Percentiles rank a stretch among this genome's conserved stretches.
These are phyloP conservation scores for Arremon aurantiirostris DNA, from an alignment of 2,797 vertebrate species.

Conservation along the genomic window DNA sequence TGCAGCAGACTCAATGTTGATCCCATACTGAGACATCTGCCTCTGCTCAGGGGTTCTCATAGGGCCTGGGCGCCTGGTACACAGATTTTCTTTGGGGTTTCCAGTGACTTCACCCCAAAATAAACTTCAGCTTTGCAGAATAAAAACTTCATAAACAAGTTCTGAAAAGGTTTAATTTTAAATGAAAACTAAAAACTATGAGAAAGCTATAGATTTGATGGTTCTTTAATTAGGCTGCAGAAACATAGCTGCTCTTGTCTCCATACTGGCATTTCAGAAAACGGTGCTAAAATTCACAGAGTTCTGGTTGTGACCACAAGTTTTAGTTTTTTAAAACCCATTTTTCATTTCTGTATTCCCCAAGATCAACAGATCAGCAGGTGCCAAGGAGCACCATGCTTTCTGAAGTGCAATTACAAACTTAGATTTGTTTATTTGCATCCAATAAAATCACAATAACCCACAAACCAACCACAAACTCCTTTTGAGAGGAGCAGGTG, in stretches of 20 bases:
- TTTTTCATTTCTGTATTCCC: background rate
- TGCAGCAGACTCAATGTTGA: background rate
- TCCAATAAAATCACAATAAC: background rate
- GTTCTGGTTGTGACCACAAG: background rate
- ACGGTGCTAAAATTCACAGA: background rate
- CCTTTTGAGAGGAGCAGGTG: background rate
- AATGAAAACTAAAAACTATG: background rate
- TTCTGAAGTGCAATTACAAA: background rate
- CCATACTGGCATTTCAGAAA: background rate
- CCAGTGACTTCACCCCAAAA: background rate
- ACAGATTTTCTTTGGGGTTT: fast-evolving
- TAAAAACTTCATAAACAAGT: background rate
- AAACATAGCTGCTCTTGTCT: background rate
- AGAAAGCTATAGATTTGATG: background rate
- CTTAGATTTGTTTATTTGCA: background rate
- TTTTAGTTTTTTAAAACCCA: background rate
- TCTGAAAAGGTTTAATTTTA: background rate
- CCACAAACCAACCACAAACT: background rate
- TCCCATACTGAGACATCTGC: background rate
- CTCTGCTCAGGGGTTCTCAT: background rate
- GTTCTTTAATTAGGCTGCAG: background rate
- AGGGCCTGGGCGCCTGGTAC: background rate
- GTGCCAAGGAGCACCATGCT: background rate
- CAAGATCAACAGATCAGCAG: background rate
- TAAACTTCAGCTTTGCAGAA: background rate